Percentiles rank a stretch among this genome's conserved stretches.
Conservation (phyloP, 1,140 invertebrate genomes). For the Drosophila ohnishii region DNA sequence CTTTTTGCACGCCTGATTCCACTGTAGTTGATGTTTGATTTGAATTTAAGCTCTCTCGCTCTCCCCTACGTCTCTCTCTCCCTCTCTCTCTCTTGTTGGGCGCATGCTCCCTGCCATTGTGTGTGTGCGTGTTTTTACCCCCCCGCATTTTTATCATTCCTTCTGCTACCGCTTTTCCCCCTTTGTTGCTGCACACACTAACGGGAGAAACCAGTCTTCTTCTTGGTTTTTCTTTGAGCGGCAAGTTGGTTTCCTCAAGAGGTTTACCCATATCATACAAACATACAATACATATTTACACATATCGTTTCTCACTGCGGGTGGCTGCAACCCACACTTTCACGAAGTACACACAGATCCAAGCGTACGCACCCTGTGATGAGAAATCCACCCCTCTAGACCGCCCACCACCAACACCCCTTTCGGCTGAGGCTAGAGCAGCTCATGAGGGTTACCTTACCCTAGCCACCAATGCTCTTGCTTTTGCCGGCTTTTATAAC, state of each 20-base stretch:
- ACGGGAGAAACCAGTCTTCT: slow-evolving; percentile 35
- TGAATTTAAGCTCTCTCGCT: slow-evolving; percentile 29
- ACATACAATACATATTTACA: slow-evolving; percentile 6
- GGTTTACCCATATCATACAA: slow-evolving; percentile 11
- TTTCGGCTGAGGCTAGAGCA: slow-evolving; percentile 6
- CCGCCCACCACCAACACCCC: slow-evolving; percentile 23
- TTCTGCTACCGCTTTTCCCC: neutral
- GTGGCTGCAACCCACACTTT: slow-evolving; percentile 15
- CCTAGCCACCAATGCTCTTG: slow-evolving; percentile 11
- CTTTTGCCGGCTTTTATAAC: slow-evolving; percentile 37
- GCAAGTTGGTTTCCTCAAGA: slow-evolving; percentile 28
- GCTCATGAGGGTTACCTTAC: slow-evolving; percentile 22
- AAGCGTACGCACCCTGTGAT: neutral
- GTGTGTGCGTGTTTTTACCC: slow-evolving; percentile 32
- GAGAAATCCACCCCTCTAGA: slow-evolving; percentile 25
- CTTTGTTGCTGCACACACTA: slow-evolving; percentile 16
- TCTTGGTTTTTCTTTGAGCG: slow-evolving; percentile 13
- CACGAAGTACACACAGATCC: neutral
- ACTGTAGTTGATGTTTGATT: slow-evolving; percentile 42
- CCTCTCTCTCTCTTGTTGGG: neutral
- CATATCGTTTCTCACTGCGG: slow-evolving; percentile 25
- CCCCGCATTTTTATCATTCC: slow-evolving; percentile 60
- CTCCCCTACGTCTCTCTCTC: neutral
- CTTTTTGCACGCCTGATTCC: slow-evolving; percentile 63
- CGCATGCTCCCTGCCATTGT: slow-evolving; percentile 27